Evolutionary conservation across 1,140 invertebrate species (phyloP).

Genomic region (Lasioglossum albipes): DNA sequence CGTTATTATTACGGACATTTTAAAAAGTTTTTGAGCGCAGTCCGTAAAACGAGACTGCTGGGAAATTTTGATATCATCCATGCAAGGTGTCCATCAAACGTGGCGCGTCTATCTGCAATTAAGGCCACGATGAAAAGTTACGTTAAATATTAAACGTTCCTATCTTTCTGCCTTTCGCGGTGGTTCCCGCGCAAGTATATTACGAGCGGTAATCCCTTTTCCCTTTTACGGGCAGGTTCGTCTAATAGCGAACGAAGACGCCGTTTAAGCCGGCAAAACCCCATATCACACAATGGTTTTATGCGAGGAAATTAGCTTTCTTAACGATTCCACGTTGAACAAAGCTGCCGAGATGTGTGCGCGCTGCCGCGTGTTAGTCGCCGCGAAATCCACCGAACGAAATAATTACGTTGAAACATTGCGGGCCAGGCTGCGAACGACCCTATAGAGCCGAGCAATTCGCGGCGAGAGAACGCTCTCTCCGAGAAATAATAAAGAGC

Average conservation of each 20-base stretch:
- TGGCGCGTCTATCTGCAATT: neutral
- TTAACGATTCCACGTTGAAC: slow-evolving; percentile 38
- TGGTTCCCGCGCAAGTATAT: slow-evolving; percentile 50
- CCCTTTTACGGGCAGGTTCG: slow-evolving; percentile 53
- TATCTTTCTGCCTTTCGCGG: slow-evolving; percentile 21
- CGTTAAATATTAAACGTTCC: slow-evolving; percentile 40
- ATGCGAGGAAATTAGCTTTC: slow-evolving; percentile 51
- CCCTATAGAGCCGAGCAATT: neutral
- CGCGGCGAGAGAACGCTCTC: neutral
- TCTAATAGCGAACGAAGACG: slow-evolving; percentile 51
- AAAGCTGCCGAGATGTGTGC: neutral
- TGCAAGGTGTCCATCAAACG: neutral
- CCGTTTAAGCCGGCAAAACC: slow-evolving; percentile 55
- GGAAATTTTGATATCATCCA: neutral
- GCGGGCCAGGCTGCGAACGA: neutral
- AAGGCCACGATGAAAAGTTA: slow-evolving; percentile 8
- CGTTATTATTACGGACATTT: too few species aligned
- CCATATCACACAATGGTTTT: slow-evolving; percentile 47
- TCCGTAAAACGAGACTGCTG: too few species aligned
- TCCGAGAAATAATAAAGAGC: neutral
- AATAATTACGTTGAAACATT: slow-evolving; percentile 20
- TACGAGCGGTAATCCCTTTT: slow-evolving; percentile 53
- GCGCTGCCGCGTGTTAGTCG: neutral
- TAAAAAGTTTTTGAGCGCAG: too few species aligned
- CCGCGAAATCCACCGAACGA: slow-evolving; percentile 3